Evolutionary conservation across 1,140 invertebrate genomes (phyloP).

Genomic region (Drosophila erecta): DNA sequence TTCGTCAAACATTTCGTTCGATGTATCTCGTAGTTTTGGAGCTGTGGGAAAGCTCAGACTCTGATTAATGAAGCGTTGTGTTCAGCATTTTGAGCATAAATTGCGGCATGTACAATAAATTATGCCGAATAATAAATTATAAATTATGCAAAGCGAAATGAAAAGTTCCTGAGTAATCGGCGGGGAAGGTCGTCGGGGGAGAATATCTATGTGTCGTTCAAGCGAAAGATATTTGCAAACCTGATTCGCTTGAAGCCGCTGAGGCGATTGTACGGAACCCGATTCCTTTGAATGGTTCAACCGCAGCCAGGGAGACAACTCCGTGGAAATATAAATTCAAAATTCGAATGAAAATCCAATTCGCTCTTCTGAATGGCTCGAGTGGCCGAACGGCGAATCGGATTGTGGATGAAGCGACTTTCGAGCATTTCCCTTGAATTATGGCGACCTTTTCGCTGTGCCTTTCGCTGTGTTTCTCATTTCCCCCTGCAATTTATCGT

Average conservation of each 20-base stretch:
- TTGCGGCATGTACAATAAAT: conserved; percentile 77
- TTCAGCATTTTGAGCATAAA: conserved; percentile 76
- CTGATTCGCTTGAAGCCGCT: conserved; percentile 54
- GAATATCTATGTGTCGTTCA: conserved; percentile 49
- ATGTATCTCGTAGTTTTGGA: conserved; percentile 9
- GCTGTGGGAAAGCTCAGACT: conserved; percentile 64
- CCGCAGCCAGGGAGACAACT: conserved; percentile 23
- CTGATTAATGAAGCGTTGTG: conserved; percentile 79
- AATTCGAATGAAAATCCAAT: conserved; percentile 49
- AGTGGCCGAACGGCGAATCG: conserved; percentile 31
- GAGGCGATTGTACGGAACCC: conserved; percentile 40
- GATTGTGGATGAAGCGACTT: conserved; percentile 51
- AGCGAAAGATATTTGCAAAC: conserved; percentile 67
- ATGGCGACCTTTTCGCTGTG: conserved; percentile 43
- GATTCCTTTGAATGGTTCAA: conserved; percentile 33
- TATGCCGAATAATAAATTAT: conserved; percentile 77
- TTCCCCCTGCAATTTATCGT: conserved; percentile 48
- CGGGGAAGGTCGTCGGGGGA: conserved; percentile 51
- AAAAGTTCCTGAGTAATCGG: conserved; percentile 70
- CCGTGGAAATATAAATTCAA: conserved; percentile 28
- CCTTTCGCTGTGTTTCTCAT: conserved; percentile 8
- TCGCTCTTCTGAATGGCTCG: conserved; percentile 28
- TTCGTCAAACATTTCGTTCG: neutral
- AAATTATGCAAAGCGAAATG: conserved; percentile 78
- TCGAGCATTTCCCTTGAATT: conserved; percentile 68